These are phyloP conservation scores for Minunthozetes semirufus DNA, from an alignment of 2,888 invertebrate species.

Conservation along the genomic window DNA sequence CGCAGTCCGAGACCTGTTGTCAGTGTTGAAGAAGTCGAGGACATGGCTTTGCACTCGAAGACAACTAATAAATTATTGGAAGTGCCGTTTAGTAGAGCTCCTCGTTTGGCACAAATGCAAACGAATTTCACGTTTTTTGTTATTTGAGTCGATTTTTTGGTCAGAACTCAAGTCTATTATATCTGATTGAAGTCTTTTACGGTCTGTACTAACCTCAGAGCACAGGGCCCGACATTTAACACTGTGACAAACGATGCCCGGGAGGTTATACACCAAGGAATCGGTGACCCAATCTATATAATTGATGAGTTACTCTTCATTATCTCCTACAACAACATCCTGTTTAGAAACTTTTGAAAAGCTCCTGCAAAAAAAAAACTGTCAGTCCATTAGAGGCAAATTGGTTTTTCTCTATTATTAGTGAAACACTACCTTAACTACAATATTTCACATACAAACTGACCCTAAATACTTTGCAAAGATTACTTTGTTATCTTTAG, in stretches of 20 bases:
- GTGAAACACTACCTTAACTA: too few species aligned
- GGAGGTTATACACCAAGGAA: not conserved
- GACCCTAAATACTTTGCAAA: too few species aligned
- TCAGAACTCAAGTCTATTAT: not conserved
- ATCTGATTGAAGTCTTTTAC: not conserved
- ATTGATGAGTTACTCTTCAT: conserved; percentile 13
- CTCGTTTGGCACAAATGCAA: too few species aligned
- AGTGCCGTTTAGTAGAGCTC: too few species aligned
- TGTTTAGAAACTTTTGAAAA: not conserved
- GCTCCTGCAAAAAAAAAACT: too few species aligned
- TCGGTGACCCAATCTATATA: conserved; percentile 8
- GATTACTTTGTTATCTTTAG: too few species aligned
- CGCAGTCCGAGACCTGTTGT: not conserved
- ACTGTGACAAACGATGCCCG: conserved; percentile 18
- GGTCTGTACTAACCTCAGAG: not conserved
- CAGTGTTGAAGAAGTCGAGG: not conserved
- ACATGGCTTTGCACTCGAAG: conserved; percentile 17
- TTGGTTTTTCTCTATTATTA: too few species aligned
- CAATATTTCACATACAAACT: too few species aligned
- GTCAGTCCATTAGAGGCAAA: too few species aligned
- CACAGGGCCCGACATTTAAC: not conserved
- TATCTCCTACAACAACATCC: conserved; percentile 19
- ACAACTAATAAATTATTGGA: conserved; percentile 12
- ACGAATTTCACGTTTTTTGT: too few species aligned
- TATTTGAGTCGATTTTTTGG: not conserved